Evolutionary conservation across 2,113 vertebrate genomes (phyloP), one percentile per base, ranked within the genome.

Genomic region (Origma solitaria): DNA sequence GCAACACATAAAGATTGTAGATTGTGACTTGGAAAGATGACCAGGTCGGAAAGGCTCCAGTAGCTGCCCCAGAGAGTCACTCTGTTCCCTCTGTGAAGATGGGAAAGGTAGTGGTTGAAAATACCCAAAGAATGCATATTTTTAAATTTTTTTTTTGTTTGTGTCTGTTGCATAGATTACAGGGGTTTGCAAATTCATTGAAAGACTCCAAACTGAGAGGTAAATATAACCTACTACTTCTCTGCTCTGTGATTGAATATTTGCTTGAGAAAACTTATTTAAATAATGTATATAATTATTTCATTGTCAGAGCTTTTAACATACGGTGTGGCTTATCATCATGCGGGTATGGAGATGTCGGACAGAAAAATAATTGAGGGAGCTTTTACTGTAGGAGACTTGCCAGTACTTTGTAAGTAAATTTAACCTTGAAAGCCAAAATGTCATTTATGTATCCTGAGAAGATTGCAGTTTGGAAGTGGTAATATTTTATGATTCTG

Each of bases 371-470:
- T 97, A 93, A 97, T 99, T 91, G 99, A 99, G 98, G 96, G 97
- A 81, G 98, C 98, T 90, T 99, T 99, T 96, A 98, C 97, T 68
- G 45, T 75, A 71, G 99, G 99, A 98, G 99, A 99, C 93, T 91
- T 99, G 68, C 99, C 99, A 77, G 99, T 99, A 73, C 99, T 99
- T 92, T 99, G 99, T 99, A 98, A 98, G 99, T 97, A 93, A 83
- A 97, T 66, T 76, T 86, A 79, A 47, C 42, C 90, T 84, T 30
- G 10, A 57, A 82, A 75, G 22, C 54, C 23, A 82, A 76, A 90
- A 77, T 82, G 31, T 70, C 88, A 66, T 77, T 75, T 53, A 35
- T 38, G 13, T 88, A 57, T 76, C 38, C 54, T 94, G 73, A 88
- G 68, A 47, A 68, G 37, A 66, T 0, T 76, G 33, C 28, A 18